Percentiles rank a stretch among this genome's conserved stretches.
These are phyloP conservation scores for Forbesichthys agassizii DNA, from an alignment of 2,113 vertebrate genomes.

Conservation along the genomic window DNA sequence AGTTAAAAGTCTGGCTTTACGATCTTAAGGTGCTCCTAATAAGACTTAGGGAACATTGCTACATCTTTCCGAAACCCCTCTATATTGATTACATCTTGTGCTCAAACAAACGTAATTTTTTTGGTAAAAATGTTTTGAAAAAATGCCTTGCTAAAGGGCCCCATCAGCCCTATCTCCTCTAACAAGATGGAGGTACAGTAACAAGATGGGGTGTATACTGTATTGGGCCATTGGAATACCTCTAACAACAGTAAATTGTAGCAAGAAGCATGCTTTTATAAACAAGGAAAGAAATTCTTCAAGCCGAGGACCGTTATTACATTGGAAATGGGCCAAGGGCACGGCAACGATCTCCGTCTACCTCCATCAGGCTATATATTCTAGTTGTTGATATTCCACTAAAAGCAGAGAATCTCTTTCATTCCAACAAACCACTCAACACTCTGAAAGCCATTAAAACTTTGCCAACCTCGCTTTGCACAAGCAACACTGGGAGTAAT, in stretches of 20 bases:
- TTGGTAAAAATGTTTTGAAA: background rate
- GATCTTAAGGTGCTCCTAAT: no score
- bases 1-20: no score
- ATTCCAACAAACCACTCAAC: conserved; percentile 56
- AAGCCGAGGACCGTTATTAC: background rate
- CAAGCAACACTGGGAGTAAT: conserved; percentile 27
- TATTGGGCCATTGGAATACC: background rate
- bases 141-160: conserved; percentile 5
- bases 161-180: conserved; percentile 11
- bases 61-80: conserved; percentile 20
- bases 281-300: conserved; percentile 13
- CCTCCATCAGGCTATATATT: conserved; percentile 24
- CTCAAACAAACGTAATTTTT: conserved; percentile 42
- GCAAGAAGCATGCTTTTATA: conserved; percentile 8
- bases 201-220: background rate
- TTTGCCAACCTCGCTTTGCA: conserved; percentile 20
- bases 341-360: background rate
- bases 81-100: conserved; percentile 26
- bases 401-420: conserved; percentile 35
- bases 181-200: conserved; percentile 3
- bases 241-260: background rate
- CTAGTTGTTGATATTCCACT: conserved; percentile 37
- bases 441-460: conserved; percentile 25
- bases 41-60: conserved; percentile 14
- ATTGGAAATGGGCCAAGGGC: conserved; percentile 8